Percentiles rank a stretch among this genome's conserved stretches.
Conservation (phyloP, 2,113 vertebrate species). For the Catharus minimus region DNA sequence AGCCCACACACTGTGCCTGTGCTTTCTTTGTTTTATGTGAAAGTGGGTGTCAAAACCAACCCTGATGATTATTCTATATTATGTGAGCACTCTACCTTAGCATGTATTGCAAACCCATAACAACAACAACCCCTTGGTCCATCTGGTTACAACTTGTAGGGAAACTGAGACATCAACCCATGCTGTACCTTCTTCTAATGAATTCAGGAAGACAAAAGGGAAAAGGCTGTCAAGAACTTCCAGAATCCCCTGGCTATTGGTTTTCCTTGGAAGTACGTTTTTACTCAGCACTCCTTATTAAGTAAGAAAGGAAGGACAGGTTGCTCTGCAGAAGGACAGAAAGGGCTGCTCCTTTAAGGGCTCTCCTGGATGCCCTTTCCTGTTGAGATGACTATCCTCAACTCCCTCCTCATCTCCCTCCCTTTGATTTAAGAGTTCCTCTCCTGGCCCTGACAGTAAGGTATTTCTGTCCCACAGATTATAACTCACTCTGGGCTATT, state of each 20-base stretch:
- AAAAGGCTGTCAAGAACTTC: not conserved
- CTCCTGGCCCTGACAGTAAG: conserved; percentile 93
- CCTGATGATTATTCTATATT: not conserved
- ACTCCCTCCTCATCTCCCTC: conserved; percentile 48
- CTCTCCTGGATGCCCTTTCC: conserved; percentile 65
- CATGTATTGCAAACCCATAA: not conserved
- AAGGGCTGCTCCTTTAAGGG: conserved; percentile 27
- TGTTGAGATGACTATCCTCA: conserved; percentile 48
- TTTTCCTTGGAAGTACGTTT: not conserved
- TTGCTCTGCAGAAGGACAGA: not conserved
- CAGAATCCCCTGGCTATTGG: not conserved
- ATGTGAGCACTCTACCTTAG: not conserved
- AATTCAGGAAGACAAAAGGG: not conserved
- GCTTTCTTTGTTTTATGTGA: not conserved
- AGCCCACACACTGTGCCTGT: fast-evolving
- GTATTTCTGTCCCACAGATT: conserved; percentile 97
- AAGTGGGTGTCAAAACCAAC: not conserved
- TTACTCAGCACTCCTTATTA: not conserved
- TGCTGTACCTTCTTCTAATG: not conserved
- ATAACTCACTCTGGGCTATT: conserved; percentile 92
- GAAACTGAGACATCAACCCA: not conserved
- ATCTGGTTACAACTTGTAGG: not conserved
- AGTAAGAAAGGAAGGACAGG: not conserved
- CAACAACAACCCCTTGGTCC: not conserved
- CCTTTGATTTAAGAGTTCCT: conserved; percentile 95